These are phyloP conservation scores for Nesidiocoris tenuis DNA, from an alignment of 2,888 invertebrate genomes.

Conservation along the genomic window DNA sequence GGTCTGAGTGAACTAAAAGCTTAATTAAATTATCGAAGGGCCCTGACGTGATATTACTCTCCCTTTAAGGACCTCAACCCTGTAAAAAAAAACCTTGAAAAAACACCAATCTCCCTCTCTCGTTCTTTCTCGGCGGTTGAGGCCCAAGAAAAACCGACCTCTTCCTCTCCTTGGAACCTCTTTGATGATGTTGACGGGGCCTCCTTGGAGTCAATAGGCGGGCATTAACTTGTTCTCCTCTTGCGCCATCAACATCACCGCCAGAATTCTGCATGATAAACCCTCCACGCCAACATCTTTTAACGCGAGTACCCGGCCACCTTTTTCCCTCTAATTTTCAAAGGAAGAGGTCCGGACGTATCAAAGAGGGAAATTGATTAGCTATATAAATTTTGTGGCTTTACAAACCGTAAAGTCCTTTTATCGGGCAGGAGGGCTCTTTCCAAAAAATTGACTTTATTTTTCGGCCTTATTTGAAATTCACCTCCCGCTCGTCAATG, in stretches of 20 bases:
- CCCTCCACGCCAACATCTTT: background rate
- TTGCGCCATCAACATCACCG: slow-evolving; percentile 14
- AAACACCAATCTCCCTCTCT: slow-evolving; percentile 6
- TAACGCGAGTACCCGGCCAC: background rate
- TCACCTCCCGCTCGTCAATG: too few species aligned
- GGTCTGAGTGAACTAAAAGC: slow-evolving; percentile 43
- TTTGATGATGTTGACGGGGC: slow-evolving; percentile 45
- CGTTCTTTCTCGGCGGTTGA: background rate
- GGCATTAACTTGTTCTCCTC: slow-evolving; percentile 44
- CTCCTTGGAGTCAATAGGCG: slow-evolving; percentile 40
- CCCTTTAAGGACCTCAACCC: slow-evolving; percentile 33
- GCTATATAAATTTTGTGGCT: slow-evolving; percentile 38
- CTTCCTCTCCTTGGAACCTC: slow-evolving; percentile 15
- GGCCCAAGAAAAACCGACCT: slow-evolving; percentile 12
- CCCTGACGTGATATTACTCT: slow-evolving; percentile 45
- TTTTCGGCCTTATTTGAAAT: too few species aligned
- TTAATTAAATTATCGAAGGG: slow-evolving; percentile 45
- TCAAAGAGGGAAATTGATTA: slow-evolving; percentile 41
- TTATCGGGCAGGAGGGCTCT: too few species aligned
- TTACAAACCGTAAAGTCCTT: background rate
- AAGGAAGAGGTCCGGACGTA: background rate
- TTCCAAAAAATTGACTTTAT: too few species aligned
- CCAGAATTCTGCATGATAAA: background rate
- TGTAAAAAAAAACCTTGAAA: slow-evolving; percentile 8
- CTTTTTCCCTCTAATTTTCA: background rate